These are phyloP conservation scores for Osmerus mordax DNA, from an alignment of 2,113 vertebrate species.

Conservation along the genomic window DNA sequence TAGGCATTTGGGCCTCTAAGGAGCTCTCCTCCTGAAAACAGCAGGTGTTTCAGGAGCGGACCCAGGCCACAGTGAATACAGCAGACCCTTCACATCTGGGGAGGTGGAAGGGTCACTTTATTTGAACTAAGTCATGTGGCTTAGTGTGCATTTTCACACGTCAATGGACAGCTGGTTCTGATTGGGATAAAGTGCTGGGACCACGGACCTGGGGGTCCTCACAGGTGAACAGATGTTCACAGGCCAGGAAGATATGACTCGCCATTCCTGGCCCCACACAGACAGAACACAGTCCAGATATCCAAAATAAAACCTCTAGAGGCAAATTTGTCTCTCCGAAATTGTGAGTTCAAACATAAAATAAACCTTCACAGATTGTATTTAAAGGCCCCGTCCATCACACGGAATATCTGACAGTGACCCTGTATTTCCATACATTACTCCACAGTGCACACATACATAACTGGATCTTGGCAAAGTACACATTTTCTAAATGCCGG, in stretches of 20 bases:
- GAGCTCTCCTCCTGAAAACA: constrained; percentile 22
- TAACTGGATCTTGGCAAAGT: no score
- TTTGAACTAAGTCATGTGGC: constrained; percentile 42
- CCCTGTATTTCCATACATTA: no score
- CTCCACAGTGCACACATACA: no score
- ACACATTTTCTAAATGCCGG: no score
- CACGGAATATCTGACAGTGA: no score
- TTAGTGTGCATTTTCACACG: constrained; percentile 39
- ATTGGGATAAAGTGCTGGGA: constrained; percentile 39
- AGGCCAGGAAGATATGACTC: constrained; percentile 35
- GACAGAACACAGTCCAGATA: no score
- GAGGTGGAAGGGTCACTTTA: constrained; percentile 46
- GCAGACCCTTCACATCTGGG: constrained; percentile 29
- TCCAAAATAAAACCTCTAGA: no score
- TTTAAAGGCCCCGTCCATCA: no score
- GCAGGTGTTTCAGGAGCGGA: constrained; percentile 42
- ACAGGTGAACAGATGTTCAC: constrained; percentile 42
- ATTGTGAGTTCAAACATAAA: no score
- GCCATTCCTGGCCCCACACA: constrained; percentile 12
- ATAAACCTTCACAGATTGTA: no score
- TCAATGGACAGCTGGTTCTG: constrained; percentile 46
- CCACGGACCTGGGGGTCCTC: constrained; percentile 6
- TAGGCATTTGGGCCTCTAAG: constrained; percentile 5
- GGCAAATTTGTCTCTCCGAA: no score
- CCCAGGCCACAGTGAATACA: constrained; percentile 24